Conservation (phyloP, 2,888 invertebrate genomes). For the Drepana falcataria region DNA sequence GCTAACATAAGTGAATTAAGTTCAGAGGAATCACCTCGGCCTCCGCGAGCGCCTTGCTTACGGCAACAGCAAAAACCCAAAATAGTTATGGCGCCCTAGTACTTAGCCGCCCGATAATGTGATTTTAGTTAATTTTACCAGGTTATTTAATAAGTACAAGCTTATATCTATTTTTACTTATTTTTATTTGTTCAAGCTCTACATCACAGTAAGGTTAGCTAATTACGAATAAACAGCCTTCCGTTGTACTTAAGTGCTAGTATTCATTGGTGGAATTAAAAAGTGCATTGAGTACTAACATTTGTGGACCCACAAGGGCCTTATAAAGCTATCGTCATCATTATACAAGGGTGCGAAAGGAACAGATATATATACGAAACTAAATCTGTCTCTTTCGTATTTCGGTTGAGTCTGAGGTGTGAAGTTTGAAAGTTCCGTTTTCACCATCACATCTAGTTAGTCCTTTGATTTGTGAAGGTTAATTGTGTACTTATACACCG, state of each 20-base stretch:
- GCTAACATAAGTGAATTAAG: conserved; percentile 39
- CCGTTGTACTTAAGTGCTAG: conserved; percentile 5
- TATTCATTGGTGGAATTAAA: background rate
- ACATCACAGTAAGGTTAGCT: conserved; percentile 21
- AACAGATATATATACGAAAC: too few relatives aligned
- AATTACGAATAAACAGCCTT: conserved; percentile 5
- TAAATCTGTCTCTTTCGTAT: too few relatives aligned
- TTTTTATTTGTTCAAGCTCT: conserved; percentile 6
- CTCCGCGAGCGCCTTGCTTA: conserved; percentile 59
- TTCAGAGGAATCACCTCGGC: conserved; percentile 27
- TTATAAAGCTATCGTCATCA: too few relatives aligned
- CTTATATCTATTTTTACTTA: conserved; percentile 36
- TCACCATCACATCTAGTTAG: too few relatives aligned
- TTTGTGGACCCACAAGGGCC: too few relatives aligned
- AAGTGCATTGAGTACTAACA: background rate
- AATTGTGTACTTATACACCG: background rate
- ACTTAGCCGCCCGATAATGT: conserved; percentile 42
- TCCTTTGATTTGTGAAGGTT: background rate
- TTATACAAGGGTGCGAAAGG: too few relatives aligned
- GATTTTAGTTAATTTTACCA: conserved; percentile 70
- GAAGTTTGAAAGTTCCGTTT: conserved; percentile 1
- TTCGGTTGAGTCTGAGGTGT: too few relatives aligned
- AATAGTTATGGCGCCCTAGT: conserved; percentile 34
- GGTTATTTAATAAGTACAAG: conserved; percentile 62
- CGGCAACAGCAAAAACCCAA: conserved; percentile 12